Base-by-base conservation (phyloP, 2,113 vertebrate genomes). In the Clarias gariepinus region DNA sequence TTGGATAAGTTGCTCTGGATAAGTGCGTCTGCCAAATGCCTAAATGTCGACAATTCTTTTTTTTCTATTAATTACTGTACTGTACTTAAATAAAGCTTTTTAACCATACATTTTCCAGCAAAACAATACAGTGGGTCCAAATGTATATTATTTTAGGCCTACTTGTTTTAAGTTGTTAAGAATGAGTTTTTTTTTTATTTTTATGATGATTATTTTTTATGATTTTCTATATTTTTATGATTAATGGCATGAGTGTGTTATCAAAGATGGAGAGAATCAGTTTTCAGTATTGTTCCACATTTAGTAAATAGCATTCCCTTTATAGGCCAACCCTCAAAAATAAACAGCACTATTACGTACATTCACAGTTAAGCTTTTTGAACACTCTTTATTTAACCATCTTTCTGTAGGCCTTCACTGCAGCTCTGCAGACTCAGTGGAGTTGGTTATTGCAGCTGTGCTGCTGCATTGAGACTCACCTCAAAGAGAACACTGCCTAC, bases 381-480 rank as follows among this genome's bases (percentile, higher is more conserved):
- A 57, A 30, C 41, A 52, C 3, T 18, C 25, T 15, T 9, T 55
- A 8, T 47, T 58, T 11, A 28, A 36, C 11, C 6, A 28, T 60
- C 60, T 57, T 66, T 52, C 36, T 80, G 6, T 60, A 98, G 97
- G 95, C 97, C 0, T 99, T 98, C 93, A 97, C 96, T 88, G 96
- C 95, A 0, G 98, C 97, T 0, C 93, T 99, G 90, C 97, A 98
- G 95, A 98, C 98, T 0, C 97, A 99, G 95, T 99, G 98, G 98
- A 98, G 97, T 64, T 99, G 98, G 98, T 95, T 97, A 91, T 95
- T 99, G 0, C 98, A 99, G 94, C 91, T 99, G 68, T 99, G 97
- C 91, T 98, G 97, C 92, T 99, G 98, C 74, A 94, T 98, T 0
- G 98, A 99, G 90, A 94, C 95, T 0, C 98, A 99, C 90, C 95